These are phyloP conservation scores for Mormyrus iriodes DNA, from an alignment of 2,113 vertebrate species.

Conservation along the genomic window DNA sequence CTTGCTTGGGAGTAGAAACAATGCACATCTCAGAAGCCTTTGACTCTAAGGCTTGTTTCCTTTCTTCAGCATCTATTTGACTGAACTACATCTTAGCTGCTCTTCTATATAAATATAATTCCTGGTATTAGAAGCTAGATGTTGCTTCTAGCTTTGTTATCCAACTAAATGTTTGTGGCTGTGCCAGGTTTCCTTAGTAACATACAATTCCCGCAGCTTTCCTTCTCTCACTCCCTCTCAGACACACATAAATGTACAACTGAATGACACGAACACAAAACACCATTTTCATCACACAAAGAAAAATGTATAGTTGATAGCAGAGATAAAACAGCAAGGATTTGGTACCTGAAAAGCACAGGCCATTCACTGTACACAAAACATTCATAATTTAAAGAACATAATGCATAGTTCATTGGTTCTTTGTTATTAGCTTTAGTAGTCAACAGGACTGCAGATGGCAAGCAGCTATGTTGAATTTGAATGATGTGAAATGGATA, in stretches of 20 bases:
- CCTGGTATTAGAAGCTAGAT: not conserved
- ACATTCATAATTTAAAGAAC: not conserved
- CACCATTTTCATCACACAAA: not conserved
- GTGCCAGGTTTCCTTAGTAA: constrained; percentile 3
- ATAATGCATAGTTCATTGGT: not conserved
- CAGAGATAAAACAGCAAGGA: too few relatives aligned
- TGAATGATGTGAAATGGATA: not conserved
- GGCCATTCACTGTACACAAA: not conserved
- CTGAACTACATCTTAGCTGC: not conserved
- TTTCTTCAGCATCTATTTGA: not conserved
- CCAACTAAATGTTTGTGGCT: not conserved
- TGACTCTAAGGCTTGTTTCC: not conserved
- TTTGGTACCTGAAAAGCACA: too few relatives aligned
- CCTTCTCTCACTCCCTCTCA: constrained; percentile 1
- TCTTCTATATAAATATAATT: not conserved
- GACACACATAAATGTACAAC: not conserved
- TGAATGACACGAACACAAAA: not conserved
- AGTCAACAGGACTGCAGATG: not conserved
- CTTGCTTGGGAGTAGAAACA: not conserved
- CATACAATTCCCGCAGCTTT: not conserved
- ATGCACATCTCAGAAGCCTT: not conserved
- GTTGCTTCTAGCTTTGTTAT: not conserved
- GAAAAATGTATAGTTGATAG: not conserved
- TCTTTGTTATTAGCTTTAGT: not conserved
- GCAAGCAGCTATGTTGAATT: not conserved